Evolutionary conservation across 2,113 vertebrate species (phyloP).

Genomic region (Micromys minutus): DNA sequence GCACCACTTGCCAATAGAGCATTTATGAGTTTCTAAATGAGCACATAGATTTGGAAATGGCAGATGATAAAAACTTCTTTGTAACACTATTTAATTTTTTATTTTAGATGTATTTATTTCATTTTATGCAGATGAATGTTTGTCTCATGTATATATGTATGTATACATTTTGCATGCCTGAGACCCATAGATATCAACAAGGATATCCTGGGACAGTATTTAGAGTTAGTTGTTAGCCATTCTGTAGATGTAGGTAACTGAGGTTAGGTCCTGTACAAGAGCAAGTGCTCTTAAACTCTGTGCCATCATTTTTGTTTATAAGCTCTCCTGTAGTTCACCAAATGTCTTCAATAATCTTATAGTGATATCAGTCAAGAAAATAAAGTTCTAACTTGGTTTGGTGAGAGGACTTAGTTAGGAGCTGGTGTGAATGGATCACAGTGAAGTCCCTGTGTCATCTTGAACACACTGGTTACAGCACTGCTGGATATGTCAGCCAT

Average conservation of each 20-base stretch:
- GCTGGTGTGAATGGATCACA: neutral
- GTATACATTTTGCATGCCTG: neutral
- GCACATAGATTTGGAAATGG: neutral
- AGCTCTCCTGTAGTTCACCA: neutral
- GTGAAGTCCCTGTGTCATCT: neutral
- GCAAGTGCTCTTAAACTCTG: neutral
- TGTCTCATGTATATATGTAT: neutral
- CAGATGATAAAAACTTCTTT: neutral
- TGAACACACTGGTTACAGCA: neutral
- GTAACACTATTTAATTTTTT: neutral
- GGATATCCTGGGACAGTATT: neutral
- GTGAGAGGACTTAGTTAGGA: conserved; percentile 2
- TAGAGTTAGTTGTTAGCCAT: neutral
- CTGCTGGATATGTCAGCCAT: too few species aligned
- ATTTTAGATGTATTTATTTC: neutral
- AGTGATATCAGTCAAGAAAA: neutral
- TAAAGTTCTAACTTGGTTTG: neutral
- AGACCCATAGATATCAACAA: too few species aligned
- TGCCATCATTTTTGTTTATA: neutral
- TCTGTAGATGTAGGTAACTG: neutral
- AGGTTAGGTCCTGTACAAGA: neutral
- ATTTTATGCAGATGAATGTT: neutral
- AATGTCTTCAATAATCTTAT: neutral
- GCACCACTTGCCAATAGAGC: neutral
- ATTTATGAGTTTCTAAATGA: neutral